Evolutionary conservation across 1,140 invertebrate species (phyloP), one percentile per base, ranked within the genome.

Genomic region (Temnothorax nylanderi): DNA sequence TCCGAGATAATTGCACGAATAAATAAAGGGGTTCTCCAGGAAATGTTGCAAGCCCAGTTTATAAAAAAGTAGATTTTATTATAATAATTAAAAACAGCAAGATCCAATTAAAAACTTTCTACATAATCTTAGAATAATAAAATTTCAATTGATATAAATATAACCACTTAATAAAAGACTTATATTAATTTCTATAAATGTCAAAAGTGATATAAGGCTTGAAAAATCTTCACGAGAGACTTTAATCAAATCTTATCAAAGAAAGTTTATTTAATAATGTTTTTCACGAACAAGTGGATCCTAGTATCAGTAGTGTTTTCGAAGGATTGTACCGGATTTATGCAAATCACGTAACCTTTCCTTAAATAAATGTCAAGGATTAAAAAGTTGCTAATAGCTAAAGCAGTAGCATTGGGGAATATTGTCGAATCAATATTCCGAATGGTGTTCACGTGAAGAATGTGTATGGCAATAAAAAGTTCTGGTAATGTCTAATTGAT

Each of bases 291-390:
- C 2, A 41, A 49, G 2, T 26, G 32, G 1, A 72, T 54, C 3
- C 4, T 37, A n/a, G 21, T 44, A 32, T 21, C 21, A 32, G 10
- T 41, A 41, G 11, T 21, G 11, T 44, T 26, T 18, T 51, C n/a
- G 32, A 37, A 37, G 54, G 32, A n/a, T 21, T 37, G 13, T 44
- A 49, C 2, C 51, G 10, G 10, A 58, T 81, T 71, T 71, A 71
- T 71, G 64, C 10, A 56, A 81, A 81, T 44, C 3, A 32, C 32
- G 41, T 44, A 41, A 71, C 7, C 78, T 71, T 32, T 44, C 21
- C 21, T 71, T 41, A 71, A 81, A 56, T 81, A 81, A 81, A 81
- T 81, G 78, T 81, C 65, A 71, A 81, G 21, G 34, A 56, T 71
- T n/a, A 21, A 56, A 54, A 13, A 71, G 13, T 37, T 65, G 5